Evolutionary conservation across 1,140 invertebrate genomes (phyloP), one percentile per base, ranked within the genome.

Genomic region (Latrodectus geometricus): DNA sequence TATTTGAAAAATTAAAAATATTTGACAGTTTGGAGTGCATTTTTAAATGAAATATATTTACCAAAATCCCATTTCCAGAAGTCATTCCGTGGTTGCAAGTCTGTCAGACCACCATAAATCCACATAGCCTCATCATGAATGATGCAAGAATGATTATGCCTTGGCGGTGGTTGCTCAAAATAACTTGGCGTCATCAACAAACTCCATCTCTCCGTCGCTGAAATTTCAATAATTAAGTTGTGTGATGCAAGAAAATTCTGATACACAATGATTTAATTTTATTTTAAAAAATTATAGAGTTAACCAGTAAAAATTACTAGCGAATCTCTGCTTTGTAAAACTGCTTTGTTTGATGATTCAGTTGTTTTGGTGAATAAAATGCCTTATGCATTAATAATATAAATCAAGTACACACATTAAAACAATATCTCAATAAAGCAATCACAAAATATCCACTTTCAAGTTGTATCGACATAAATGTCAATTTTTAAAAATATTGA

Each of bases 61-160:
- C 93, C 89, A 80, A 93, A 94, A 91, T 96, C 95, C 93, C 95
- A 97, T 89, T 94, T 93, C 96, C 96, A 97, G 68, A 97, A 94
- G 91, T 98, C 96, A 86, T 93, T 93, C 88, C 95, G 93, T 88
- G 95, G 94, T 83, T 95, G 94, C 3, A 97, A 93, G 91, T 97
- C 95, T 73, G 94, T 96, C 95, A 96, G 96, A 0, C 97, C 97
- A 8, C 96, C 97, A 91, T 96, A 97, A 89, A 97, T 93, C 93
- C 96, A 97, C 93, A 97, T 95, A 0, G 93, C 92, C 74, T 94
- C 93, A 70, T 94, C 95, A 89, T 96, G 94, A 17, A 97, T 91
- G 11, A 97, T 94, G 0, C 95, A 95, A 0, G 95, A 95, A 91
- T 97, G 96, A 89, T 95, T 95, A 91, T 97, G 96, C 61, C 96